These are phyloP conservation scores for Yponomeuta cagnagella DNA, from an alignment of 2,888 invertebrate genomes.

Conservation along the genomic window DNA sequence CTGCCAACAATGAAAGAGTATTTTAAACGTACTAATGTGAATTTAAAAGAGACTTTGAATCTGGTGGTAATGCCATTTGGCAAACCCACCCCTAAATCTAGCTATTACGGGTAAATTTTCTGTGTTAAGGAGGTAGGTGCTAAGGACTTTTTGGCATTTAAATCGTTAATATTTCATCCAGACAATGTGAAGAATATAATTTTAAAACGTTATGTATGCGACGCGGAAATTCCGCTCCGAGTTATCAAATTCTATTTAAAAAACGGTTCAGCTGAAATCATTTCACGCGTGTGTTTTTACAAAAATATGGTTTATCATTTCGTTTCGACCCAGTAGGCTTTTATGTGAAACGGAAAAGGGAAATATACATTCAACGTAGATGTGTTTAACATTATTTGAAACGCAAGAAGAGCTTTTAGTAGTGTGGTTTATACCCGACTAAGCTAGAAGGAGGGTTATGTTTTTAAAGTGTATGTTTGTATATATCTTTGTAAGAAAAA, in stretches of 20 bases:
- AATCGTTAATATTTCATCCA: conserved; percentile 4
- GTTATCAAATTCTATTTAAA: conserved; percentile 8
- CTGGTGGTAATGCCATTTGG: background rate
- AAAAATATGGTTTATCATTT: background rate
- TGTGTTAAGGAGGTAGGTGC: background rate
- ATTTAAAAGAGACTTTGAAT: background rate
- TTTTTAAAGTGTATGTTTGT: no score
- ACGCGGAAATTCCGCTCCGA: background rate
- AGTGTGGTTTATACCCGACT: no score
- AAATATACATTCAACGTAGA: no score
- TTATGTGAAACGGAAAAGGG: no score
- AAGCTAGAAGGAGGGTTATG: no score
- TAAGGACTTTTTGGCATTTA: background rate
- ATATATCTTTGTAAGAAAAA: no score
- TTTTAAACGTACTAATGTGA: background rate
- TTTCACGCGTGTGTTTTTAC: background rate
- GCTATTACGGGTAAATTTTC: background rate
- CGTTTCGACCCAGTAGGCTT: no score
- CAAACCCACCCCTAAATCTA: background rate
- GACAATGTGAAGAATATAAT: conserved; percentile 13
- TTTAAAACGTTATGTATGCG: conserved; percentile 6
- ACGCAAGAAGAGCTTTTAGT: no score
- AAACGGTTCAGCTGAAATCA: background rate
- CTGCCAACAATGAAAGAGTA: background rate
- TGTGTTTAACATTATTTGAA: no score